Base-by-base conservation (phyloP, 2,888 invertebrate genomes). In the Troglohyphantes excavatus region DNA sequence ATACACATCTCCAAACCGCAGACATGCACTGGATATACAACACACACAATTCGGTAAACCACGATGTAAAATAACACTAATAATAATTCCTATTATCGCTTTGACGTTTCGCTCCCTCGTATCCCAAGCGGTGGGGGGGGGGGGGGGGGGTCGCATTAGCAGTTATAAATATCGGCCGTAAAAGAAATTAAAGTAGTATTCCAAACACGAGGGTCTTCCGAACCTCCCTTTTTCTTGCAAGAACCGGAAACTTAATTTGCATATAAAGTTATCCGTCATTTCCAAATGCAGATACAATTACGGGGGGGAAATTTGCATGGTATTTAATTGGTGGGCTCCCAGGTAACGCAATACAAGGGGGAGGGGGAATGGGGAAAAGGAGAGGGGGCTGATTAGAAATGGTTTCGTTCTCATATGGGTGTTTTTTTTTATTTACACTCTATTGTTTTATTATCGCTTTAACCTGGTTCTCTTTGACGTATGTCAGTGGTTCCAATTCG, bases 281-380 rank as follows among this genome's bases (percentile, higher is more conserved):
- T 88, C 88, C 88, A 82, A 88, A 88, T 88, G 88, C 88, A 88
- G 88, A 88, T 88, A 88, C 88, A 88, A 88, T 88, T 88, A 88
- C 88, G 78, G 76, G n/a, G 75, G 29, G 63, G 82, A 82, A n/a
- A 88, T 88, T 88, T 88, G 82, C 88, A 88, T 82, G 65, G 70
- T 81, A 88, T 88, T 39, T 88, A 88, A 88, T 88, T 88, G 88
- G 73, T 39, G 63, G n/a, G 26, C 63, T 61, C 29, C 63, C 17
- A 46, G 39, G 82, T 70, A 82, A 82, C 72, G 59, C 19, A 72
- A 61, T 46, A 78, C 39, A 78, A 7, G 78, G 11, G 2, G 27
- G 7, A 17, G 19, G 19, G 26, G 21, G 33, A 61, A 11, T 7
- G 82, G 33, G 39, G 82, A 17, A 82, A 6, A 82, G 33, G 17